Conservation (phyloP, 2,797 vertebrate genomes). For the Adelosebastes latens region DNA sequence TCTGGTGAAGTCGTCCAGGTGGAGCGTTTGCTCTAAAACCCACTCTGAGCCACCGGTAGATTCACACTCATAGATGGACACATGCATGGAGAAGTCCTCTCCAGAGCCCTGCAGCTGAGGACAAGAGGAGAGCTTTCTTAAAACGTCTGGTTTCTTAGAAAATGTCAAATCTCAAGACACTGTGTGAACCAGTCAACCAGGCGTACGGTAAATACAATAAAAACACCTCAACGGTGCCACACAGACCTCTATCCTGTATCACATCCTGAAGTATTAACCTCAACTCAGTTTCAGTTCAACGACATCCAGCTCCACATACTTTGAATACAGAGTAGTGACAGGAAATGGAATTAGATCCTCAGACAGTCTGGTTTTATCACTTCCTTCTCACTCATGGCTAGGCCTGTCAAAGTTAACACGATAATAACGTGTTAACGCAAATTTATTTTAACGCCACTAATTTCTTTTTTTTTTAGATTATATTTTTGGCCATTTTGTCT, state of each 20-base stretch:
- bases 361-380: background rate
- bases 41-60: constrained; percentile 98
- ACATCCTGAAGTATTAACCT: background rate
- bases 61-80: constrained; percentile 98
- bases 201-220: background rate
- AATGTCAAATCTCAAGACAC: background rate
- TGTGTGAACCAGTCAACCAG: background rate
- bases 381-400: background rate
- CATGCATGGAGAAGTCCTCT: constrained; percentile 98
- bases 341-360: background rate
- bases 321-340: background rate
- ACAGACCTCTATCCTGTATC: background rate
- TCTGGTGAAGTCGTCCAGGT: constrained; percentile 93
- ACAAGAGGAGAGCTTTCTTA: background rate
- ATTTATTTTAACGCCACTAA: no score
- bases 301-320: background rate
- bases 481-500: no score
- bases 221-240: background rate
- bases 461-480: no score
- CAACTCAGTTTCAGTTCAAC: constrained; percentile 1
- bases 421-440: background rate
- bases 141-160: background rate
- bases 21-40: constrained; percentile 97
- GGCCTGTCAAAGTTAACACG: background rate
- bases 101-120: constrained; percentile 51